Evolutionary conservation across 2,113 vertebrate genomes (phyloP).

Genomic region (Elachura formosa): DNA sequence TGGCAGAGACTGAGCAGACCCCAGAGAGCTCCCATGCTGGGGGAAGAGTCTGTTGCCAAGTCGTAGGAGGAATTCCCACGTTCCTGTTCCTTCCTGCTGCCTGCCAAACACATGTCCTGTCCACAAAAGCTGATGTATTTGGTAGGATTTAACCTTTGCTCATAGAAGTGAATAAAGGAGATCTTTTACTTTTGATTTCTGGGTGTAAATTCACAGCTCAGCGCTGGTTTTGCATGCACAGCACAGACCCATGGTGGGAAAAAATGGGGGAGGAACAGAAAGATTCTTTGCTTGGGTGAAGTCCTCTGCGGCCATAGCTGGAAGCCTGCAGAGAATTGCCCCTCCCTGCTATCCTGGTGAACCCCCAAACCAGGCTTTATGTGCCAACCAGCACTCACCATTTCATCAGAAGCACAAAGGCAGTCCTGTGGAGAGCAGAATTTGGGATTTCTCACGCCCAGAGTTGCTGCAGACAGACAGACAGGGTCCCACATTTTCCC

Average conservation of each 20-base stretch:
- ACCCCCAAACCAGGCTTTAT: neutral
- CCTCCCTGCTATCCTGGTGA: neutral
- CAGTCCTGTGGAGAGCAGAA: neutral
- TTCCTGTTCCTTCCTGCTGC: constrained; percentile 34
- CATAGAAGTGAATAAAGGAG: neutral
- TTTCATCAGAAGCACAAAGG: neutral
- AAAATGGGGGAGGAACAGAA: neutral
- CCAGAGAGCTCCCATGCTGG: neutral
- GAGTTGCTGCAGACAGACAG: accelerated
- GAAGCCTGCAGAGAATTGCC: neutral
- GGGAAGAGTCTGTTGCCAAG: neutral
- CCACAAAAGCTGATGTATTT: constrained; percentile 9
- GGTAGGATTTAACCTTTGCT: constrained; percentile 49
- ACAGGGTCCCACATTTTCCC: neutral
- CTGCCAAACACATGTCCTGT: constrained; percentile 2
- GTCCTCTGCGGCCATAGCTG: neutral
- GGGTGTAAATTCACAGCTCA: neutral
- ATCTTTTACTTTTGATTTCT: constrained; percentile 45
- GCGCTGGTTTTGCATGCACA: neutral
- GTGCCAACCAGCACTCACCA: neutral
- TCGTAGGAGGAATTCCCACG: constrained; percentile 52
- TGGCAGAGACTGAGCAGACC: neutral
- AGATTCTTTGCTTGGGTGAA: neutral
- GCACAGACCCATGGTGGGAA: neutral
- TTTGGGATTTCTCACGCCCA: neutral